A percentile compares a stretch with the other conserved stretches of the same genome.
phyloP scores from a whole-genome alignment of 2,113 vertebrate genomes.

The Rhabdomys dilectus region DNA sequence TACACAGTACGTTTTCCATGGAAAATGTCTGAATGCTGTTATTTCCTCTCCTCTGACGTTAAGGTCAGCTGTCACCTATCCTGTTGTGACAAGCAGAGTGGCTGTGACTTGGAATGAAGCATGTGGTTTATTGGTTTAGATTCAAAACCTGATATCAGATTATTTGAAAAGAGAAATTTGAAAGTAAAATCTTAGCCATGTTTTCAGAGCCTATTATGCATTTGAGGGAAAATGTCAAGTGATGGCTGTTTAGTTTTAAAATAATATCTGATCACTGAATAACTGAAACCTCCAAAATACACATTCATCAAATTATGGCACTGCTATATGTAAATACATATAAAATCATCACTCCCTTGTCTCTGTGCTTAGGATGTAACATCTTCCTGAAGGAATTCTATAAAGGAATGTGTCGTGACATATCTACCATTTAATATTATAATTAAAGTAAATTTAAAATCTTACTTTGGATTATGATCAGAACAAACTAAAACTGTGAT shows the following conservation, averaged over 20 bases:
- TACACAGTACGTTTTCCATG: background rate
- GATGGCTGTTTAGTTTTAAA: background rate
- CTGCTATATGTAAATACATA: slow-evolving; percentile 54
- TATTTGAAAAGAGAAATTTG: slow-evolving; percentile 20
- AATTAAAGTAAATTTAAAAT: background rate
- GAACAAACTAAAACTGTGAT: slow-evolving; percentile 58
- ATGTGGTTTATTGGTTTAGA: background rate
- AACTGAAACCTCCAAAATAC: background rate
- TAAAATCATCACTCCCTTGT: background rate
- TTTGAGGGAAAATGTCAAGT: background rate
- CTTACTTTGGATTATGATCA: slow-evolving; percentile 43
- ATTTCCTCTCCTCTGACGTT: slow-evolving; percentile 27
- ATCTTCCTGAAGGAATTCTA: background rate
- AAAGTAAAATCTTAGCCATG: background rate
- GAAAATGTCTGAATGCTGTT: background rate
- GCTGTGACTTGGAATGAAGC: background rate
- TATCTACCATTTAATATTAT: slow-evolving; percentile 65
- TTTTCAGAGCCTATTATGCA: background rate
- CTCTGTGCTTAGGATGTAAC: background rate
- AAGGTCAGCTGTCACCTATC: background rate
- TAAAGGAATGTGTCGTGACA: background rate
- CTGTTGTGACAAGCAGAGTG: slow-evolving; percentile 45
- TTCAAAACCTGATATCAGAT: background rate
- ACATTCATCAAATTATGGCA: slow-evolving; percentile 4
- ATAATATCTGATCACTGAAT: background rate